Evolutionary conservation across 2,113 vertebrate species (phyloP).

Genomic region (Crotalus horridus): DNA sequence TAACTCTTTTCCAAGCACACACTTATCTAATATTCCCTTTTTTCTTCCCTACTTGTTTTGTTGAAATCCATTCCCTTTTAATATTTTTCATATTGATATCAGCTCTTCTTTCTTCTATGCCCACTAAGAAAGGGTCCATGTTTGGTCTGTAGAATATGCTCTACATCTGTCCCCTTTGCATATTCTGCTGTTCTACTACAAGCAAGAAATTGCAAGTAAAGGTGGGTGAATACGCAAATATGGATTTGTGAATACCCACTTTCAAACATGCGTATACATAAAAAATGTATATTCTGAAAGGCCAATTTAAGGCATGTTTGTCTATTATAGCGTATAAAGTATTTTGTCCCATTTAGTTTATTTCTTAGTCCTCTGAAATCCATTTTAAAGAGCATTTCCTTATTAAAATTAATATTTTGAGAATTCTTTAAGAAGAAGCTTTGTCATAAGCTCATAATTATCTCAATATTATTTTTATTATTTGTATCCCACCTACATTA

Average conservation of each 20-base stretch:
- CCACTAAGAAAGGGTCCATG: conserved; percentile 29
- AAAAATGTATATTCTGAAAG: conserved; percentile 28
- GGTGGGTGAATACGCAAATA: not conserved
- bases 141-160: conserved; percentile 41
- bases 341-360: conserved; percentile 44
- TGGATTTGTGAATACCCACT: not conserved
- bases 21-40: conserved; percentile 18
- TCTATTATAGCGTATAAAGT: not conserved
- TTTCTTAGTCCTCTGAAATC: conserved; percentile 24
- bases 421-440: conserved; percentile 9
- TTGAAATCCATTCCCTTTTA: conserved; percentile 24
- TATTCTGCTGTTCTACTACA: not conserved
- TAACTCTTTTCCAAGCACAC: not conserved
- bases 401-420: conserved; percentile 29
- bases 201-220: not conserved
- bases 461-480: conserved; percentile 1
- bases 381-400: conserved; percentile 30
- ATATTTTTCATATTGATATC: conserved; percentile 3
- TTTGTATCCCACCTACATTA: not conserved
- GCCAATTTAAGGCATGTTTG: conserved; percentile 2
- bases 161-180: not conserved
- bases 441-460: not conserved
- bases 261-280: not conserved
- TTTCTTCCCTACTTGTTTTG: conserved; percentile 11
- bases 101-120: conserved; percentile 41